Evolutionary conservation across 2,888 invertebrate genomes (phyloP).

Genomic region (Furcula furcula): DNA sequence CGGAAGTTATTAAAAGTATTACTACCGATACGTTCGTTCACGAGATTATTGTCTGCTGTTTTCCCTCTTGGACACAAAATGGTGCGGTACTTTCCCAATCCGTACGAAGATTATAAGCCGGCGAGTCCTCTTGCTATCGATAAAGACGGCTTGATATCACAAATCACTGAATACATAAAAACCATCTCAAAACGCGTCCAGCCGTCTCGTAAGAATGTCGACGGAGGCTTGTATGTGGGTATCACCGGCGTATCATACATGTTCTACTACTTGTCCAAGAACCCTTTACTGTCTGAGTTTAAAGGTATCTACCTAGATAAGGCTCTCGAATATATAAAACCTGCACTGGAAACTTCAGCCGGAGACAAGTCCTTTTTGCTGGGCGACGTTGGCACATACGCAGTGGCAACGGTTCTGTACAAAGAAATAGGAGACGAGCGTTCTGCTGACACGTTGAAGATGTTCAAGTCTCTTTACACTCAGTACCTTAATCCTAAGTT

Average conservation of each 20-base stretch:
- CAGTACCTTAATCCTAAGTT: conserved; percentile 70
- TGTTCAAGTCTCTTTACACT: conserved; percentile 60
- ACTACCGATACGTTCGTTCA: conserved; percentile 25
- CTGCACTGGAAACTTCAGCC: conserved; percentile 80
- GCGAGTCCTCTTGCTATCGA: conserved; percentile 32
- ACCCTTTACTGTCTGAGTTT: conserved; percentile 67
- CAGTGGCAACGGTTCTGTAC: conserved; percentile 85
- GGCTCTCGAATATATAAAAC: conserved; percentile 83
- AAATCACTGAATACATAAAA: conserved; percentile 53
- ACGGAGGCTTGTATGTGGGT: conserved; percentile 86
- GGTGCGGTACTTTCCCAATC: conserved; percentile 70
- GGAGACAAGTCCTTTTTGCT: conserved; percentile 87
- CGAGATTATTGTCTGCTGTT: conserved; percentile 32
- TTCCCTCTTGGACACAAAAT: conserved; percentile 43
- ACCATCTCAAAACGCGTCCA: conserved; percentile 57
- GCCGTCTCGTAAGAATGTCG: conserved; percentile 69
- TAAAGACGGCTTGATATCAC: conserved; percentile 41
- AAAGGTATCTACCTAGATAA: conserved; percentile 77
- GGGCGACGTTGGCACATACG: conserved; percentile 90
- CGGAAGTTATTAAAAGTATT: conserved; percentile 25
- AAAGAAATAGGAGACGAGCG: conserved; percentile 71
- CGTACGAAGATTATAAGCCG: conserved; percentile 52
- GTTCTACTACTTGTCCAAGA: conserved; percentile 86
- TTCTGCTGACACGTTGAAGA: conserved; percentile 49
- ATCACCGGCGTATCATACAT: conserved; percentile 88